Percentiles rank a stretch among this genome's conserved stretches.
These are phyloP conservation scores for Drosophila neotestacea DNA, from an alignment of 2,888 invertebrate genomes.

Conservation along the genomic window DNA sequence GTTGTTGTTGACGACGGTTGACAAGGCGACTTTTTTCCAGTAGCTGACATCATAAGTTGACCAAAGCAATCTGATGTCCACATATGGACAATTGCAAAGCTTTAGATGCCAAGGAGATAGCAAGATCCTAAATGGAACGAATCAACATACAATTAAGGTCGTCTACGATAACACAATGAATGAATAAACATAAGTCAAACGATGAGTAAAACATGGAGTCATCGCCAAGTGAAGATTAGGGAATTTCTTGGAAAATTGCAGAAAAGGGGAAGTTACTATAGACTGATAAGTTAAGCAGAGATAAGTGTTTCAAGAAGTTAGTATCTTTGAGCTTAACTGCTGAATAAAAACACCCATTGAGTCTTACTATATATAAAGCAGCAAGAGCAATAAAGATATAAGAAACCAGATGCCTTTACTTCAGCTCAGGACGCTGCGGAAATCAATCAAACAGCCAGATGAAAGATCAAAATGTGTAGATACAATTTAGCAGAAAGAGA, in stretches of 20 bases:
- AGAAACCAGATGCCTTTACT: neutral
- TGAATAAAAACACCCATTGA: too few species aligned
- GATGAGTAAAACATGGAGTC: neutral
- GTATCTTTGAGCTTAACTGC: neutral
- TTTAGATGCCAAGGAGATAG: slow-evolving; percentile 30
- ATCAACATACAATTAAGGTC: slow-evolving; percentile 19
- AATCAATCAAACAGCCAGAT: slow-evolving; percentile 17
- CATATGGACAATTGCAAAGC: slow-evolving; percentile 35
- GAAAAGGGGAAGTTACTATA: too few species aligned
- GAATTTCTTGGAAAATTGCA: neutral
- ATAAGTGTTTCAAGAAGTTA: too few species aligned
- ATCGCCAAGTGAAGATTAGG: neutral
- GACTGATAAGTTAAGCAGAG: too few species aligned
- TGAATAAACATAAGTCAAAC: slow-evolving; percentile 9
- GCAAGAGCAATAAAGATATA: neutral
- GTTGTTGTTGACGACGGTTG: slow-evolving; percentile 39
- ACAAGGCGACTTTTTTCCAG: slow-evolving; percentile 43
- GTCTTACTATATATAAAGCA: neutral
- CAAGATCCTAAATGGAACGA: slow-evolving; percentile 20
- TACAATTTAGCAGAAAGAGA: neutral
- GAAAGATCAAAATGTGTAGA: slow-evolving; percentile 4
- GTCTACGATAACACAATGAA: neutral
- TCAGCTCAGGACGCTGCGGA: slow-evolving; percentile 9
- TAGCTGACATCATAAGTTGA: slow-evolving; percentile 64
- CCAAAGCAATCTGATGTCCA: slow-evolving; percentile 35